Conservation (phyloP, 2,888 invertebrate genomes). For the Andrena flavipes region DNA sequence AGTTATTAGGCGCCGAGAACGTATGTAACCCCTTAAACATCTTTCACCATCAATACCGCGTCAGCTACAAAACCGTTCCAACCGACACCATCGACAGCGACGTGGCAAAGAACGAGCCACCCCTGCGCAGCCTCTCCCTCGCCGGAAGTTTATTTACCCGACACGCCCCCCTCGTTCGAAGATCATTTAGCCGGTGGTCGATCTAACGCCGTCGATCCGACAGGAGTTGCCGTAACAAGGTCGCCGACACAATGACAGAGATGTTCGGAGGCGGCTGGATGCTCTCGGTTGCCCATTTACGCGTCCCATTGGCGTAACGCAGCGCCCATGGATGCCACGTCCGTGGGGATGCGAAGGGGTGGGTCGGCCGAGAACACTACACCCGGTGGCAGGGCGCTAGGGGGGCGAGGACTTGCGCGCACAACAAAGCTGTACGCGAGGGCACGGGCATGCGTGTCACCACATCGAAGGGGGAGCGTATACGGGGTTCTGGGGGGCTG, state of each 20-base stretch:
- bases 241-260: conserved; percentile 72
- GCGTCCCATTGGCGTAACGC: conserved; percentile 48
- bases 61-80: too few species aligned
- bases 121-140: conserved; percentile 34
- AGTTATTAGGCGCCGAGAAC: too few species aligned
- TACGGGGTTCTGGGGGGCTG: conserved; percentile 30
- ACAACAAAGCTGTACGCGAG: conserved; percentile 32
- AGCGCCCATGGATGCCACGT: conserved; percentile 35
- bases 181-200: conserved; percentile 63
- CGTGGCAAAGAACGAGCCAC: not conserved
- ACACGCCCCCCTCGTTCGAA: conserved; percentile 76
- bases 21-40: too few species aligned
- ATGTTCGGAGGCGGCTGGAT: conserved; percentile 58
- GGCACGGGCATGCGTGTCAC: conserved; percentile 60
- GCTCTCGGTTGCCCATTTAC: conserved; percentile 62
- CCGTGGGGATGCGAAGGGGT: conserved; percentile 55
- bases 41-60: too few species aligned
- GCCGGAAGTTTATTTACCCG: conserved; percentile 66
- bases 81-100: not conserved
- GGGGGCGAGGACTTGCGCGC: conserved; percentile 34
- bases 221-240: conserved; percentile 74
- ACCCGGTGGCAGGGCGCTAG: conserved; percentile 19
- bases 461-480: conserved; percentile 54
- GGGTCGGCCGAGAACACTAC: conserved; percentile 40
- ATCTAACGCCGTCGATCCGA: conserved; percentile 52